Conservation (phyloP, 1,140 invertebrate species). For the Lepidurus couesii region DNA sequence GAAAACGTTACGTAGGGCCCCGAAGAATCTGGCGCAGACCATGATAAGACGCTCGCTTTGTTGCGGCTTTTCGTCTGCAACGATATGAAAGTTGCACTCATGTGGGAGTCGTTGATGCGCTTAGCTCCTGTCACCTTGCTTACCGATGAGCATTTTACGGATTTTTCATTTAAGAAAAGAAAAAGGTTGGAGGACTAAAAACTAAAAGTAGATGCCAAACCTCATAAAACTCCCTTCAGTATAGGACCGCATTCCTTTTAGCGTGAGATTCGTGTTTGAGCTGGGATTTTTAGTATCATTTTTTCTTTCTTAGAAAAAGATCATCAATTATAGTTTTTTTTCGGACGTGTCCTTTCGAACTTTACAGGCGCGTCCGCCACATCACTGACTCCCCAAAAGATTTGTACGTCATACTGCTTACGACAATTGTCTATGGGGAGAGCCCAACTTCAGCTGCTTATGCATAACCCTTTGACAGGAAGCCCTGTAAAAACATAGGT, state of each 20-base stretch:
- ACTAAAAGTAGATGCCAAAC: no score
- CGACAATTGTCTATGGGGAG: not conserved
- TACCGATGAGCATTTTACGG: no score
- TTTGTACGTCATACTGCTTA: not conserved
- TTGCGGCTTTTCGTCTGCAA: not conserved
- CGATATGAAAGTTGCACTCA: not conserved
- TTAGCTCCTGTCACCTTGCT: not conserved
- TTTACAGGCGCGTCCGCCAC: not conserved
- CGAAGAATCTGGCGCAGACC: not conserved
- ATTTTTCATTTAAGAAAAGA: no score
- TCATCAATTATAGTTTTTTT: not conserved
- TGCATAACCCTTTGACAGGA: conserved; percentile 18
- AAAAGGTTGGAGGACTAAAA: no score
- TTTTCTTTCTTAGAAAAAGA: not conserved
- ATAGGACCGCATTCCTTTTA: not conserved
- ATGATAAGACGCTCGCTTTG: not conserved
- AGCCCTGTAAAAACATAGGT: conserved; percentile 19
- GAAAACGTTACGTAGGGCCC: not conserved
- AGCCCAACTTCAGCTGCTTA: conserved; percentile 4
- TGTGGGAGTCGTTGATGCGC: not conserved
- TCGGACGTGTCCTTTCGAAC: not conserved
- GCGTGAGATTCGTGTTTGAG: conserved; percentile 5
- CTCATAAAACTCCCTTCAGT: no score
- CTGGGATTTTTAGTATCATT: not conserved
- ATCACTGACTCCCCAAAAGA: not conserved